Evolutionary conservation across 2,888 invertebrate species (phyloP).

Genomic region (Myopa tessellatipennis): DNA sequence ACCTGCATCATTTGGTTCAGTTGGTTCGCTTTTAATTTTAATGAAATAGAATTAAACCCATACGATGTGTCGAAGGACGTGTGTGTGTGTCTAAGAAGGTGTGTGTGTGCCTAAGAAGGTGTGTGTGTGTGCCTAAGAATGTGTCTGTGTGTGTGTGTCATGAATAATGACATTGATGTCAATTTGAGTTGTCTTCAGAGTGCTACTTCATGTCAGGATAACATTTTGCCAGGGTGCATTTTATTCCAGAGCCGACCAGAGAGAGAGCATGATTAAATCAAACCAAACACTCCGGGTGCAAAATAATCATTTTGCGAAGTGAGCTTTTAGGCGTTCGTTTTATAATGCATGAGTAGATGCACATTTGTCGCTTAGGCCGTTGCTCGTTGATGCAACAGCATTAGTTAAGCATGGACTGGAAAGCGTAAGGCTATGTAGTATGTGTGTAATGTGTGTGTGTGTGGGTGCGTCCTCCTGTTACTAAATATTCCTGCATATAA

Average conservation of each 20-base stretch:
- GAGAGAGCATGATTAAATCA: neutral
- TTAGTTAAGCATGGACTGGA: too few species aligned
- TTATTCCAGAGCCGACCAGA: too few species aligned
- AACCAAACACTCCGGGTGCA: neutral
- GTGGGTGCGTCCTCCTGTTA: neutral
- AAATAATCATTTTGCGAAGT: slow-evolving; percentile 7
- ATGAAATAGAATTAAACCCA: slow-evolving; percentile 5
- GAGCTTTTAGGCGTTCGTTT: slow-evolving; percentile 9
- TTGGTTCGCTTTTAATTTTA: slow-evolving; percentile 8
- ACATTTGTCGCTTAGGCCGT: neutral
- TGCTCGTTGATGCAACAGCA: neutral
- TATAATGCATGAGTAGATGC: neutral
- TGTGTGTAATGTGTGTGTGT: neutral
- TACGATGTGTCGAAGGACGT: slow-evolving; percentile 5
- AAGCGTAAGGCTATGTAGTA: neutral
- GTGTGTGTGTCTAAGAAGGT: neutral
- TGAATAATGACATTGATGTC: slow-evolving; percentile 25
- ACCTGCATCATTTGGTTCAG: slow-evolving; percentile 1
- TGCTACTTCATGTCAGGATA: neutral
- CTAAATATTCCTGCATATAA: neutral
- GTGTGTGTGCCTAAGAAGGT: slow-evolving; percentile 10
- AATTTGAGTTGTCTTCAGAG: neutral
- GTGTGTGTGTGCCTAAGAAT: neutral
- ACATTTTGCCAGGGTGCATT: too few species aligned
- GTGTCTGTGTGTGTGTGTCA: slow-evolving; percentile 29